Conservation (phyloP, 2,113 vertebrate genomes). For the Myanophis thanlyinensis region DNA sequence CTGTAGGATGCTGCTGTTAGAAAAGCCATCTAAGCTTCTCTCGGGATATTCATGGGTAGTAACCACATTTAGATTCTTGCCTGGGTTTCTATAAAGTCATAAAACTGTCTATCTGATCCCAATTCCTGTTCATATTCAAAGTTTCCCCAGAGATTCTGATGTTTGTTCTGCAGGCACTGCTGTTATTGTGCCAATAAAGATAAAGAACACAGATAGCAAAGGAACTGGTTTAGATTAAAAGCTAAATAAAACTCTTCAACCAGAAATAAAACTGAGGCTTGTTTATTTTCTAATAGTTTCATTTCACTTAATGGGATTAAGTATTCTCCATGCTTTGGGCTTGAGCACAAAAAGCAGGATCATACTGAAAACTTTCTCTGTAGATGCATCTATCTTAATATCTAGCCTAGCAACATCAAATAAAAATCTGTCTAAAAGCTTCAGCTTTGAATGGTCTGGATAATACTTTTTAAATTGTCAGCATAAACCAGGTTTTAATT, state of each 20-base stretch:
- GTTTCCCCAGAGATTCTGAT: background rate
- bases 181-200: background rate
- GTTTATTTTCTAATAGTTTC: background rate
- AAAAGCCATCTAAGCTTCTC: conserved; percentile 7
- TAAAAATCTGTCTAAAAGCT: background rate
- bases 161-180: background rate
- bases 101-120: conserved; percentile 6
- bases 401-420: background rate
- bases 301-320: background rate
- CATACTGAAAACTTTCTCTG: background rate
- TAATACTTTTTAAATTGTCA: background rate
- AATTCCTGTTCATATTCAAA: background rate
- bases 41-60: background rate
- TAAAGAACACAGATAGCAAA: background rate
- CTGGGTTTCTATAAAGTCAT: conserved; percentile 1
- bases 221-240: background rate
- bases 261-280: background rate
- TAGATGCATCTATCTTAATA: background rate
- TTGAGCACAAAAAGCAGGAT: conserved; percentile 17
- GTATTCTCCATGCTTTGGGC: background rate
- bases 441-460: background rate
- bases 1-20: background rate
- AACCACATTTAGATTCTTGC: conserved; percentile 23
- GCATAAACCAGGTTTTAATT: background rate
- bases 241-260: background rate